A percentile compares a stretch with the other conserved stretches of the same genome.
phyloP scores from a whole-genome alignment of 2,113 vertebrate genomes.

The Cyanoderma ruficeps region DNA sequence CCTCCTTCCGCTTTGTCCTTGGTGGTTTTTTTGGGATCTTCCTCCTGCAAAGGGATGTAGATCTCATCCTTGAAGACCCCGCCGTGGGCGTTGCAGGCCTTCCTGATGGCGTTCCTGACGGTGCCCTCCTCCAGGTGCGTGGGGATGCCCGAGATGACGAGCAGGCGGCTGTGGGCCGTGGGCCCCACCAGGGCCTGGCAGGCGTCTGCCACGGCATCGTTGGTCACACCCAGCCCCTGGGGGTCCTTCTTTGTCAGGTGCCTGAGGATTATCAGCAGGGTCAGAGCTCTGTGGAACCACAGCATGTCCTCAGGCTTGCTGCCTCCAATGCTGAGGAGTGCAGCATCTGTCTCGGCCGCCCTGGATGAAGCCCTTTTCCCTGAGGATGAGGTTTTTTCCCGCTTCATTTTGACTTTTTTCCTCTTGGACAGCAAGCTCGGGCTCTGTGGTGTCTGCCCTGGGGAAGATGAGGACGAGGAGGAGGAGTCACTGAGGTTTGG shows the following conservation, averaged over 20 bases:
- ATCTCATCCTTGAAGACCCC: slow-evolving; percentile 96
- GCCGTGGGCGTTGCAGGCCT: slow-evolving; percentile 92
- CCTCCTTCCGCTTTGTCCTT: slow-evolving; percentile 80
- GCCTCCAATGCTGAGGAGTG: slow-evolving; percentile 87
- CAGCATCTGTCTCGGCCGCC: slow-evolving; percentile 78
- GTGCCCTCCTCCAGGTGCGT: slow-evolving; percentile 91
- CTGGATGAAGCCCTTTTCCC: slow-evolving; percentile 83
- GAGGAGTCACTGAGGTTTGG: slow-evolving; percentile 95
- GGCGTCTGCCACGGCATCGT: slow-evolving; percentile 90
- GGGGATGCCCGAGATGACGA: slow-evolving; percentile 95
- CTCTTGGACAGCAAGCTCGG: slow-evolving; percentile 95
- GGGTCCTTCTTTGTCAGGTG: slow-evolving; percentile 93
- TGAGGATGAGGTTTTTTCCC: slow-evolving; percentile 85
- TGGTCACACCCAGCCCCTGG: slow-evolving; percentile 91
- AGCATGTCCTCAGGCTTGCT: slow-evolving; percentile 97
- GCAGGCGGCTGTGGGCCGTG: slow-evolving; percentile 89
- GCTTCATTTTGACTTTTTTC: slow-evolving; percentile 98
- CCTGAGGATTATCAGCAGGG: slow-evolving; percentile 93
- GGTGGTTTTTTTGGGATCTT: slow-evolving; percentile 84
- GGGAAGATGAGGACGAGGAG: slow-evolving; percentile 92
- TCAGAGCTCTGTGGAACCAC: slow-evolving; percentile 96
- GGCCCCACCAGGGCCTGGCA: slow-evolving; percentile 93
- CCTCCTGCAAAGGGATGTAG: slow-evolving; percentile 93
- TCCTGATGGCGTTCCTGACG: slow-evolving; percentile 89
- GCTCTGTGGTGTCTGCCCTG: slow-evolving; percentile 95